A percentile compares a stretch with the other conserved stretches of the same genome.
Evolutionary conservation across 2,113 vertebrate genomes (phyloP).

Genomic region (Cyprinodon tularosa): DNA sequence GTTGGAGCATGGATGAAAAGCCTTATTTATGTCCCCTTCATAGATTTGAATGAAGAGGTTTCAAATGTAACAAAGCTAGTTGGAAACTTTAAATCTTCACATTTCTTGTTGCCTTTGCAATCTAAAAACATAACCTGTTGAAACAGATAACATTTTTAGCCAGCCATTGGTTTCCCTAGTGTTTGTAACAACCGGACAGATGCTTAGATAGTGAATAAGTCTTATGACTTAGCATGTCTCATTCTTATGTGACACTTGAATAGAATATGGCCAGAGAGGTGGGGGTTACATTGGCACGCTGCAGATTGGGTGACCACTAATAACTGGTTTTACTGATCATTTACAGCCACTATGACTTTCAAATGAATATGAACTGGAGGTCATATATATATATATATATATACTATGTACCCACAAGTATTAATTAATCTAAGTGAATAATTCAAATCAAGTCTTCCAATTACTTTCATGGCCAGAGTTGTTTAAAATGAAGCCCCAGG

Average conservation of each 20-base stretch:
- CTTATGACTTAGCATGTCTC: constrained; percentile 67
- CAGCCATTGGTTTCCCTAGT: constrained; percentile 31
- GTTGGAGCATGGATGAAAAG: constrained; percentile 4
- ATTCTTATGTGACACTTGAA: constrained; percentile 69
- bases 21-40: constrained; percentile 26
- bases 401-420: no score
- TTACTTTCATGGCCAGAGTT: no score
- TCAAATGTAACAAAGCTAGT: not conserved
- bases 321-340: not conserved
- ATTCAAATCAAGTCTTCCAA: no score
- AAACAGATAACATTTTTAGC: constrained; percentile 16
- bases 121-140: not conserved
- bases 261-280: constrained; percentile 45
- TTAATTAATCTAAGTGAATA: no score
- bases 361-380: not conserved
- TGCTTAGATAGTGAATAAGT: constrained; percentile 65
- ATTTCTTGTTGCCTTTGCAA: not conserved
- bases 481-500: no score
- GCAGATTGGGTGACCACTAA: constrained; percentile 15
- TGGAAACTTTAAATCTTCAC: not conserved
- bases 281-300: constrained; percentile 1
- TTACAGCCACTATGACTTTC: not conserved
- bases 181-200: constrained; percentile 59
- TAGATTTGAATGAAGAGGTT: constrained; percentile 19
- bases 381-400: not conserved